Evolutionary conservation across 2,888 invertebrate species (phyloP), one percentile per base, ranked within the genome.

Genomic region (Peribatodes rhomboidaria): DNA sequence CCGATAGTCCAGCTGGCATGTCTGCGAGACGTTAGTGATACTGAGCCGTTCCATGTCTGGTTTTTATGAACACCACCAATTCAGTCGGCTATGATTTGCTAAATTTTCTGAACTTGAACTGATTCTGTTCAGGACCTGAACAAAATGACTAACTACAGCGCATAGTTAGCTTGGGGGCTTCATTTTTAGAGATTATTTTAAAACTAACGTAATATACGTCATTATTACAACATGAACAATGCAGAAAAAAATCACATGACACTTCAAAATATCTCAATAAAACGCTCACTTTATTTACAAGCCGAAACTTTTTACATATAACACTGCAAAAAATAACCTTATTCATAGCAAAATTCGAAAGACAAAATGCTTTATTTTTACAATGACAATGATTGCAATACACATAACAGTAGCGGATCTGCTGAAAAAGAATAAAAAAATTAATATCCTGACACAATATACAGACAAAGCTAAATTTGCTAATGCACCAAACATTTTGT

Each of bases 401-500:
- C 87, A 90, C 85, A 87, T 81, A 81, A 90, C 86, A 85, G 79
- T 90, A 92, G 91, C 90, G 80, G 83, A 78, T 81, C 80, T 78
- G 87, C 91, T 92, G 90, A 90, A 91, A 90, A 84, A 79, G 76
- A 83, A 78, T 63, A 80, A 64, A 11, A 80, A 83, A 82, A 84
- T 84, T 84, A 85, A 82, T 79, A 84, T 75, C 74, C 70, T 70
- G 70, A 78, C 74, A 70, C 76, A 77, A 82, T 77, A 81, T 76
- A 78, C 75, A 77, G 76, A 78, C 75, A 77, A 90, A 88, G 87
- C 88, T 69, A 77, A 79, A 74, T 61, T 69, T 77, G 35, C 56
- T 62, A 37, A 18, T 80, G 78, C 81, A 82, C 81, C 78, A 59
- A 64, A 82, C 76, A 79, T 81, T 77, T 65, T 66, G 61, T 44